These are phyloP conservation scores for Thamnaconus septentrionalis DNA, from an alignment of 2,113 vertebrate species.

Conservation along the genomic window DNA sequence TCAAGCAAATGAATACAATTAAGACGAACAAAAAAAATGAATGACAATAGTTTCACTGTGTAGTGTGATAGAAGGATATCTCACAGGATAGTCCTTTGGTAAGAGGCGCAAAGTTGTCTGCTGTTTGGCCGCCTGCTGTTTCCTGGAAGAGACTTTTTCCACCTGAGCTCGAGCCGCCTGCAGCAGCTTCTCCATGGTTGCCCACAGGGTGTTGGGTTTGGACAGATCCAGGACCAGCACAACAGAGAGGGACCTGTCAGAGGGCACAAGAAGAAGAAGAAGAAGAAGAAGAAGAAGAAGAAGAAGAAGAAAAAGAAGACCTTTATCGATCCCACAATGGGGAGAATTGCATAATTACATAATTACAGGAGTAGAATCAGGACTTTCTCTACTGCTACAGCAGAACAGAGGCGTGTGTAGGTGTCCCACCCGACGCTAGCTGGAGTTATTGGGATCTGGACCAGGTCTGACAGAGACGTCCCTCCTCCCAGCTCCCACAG, in stretches of 20 bases:
- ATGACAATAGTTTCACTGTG: background rate
- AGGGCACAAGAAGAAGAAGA: background rate
- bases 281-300: background rate
- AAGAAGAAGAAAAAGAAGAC: background rate
- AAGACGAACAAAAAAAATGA: too few species aligned
- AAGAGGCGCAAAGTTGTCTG: constrained; percentile 67
- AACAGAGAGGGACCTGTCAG: constrained; percentile 81
- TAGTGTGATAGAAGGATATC: background rate
- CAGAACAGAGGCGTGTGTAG: background rate
- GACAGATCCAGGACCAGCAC: constrained; percentile 92
- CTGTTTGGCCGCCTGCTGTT: constrained; percentile 69
- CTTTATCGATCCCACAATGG: too few species aligned
- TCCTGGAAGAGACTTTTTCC: constrained; percentile 77
- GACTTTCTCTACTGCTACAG: background rate
- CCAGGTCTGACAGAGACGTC: constrained; percentile 87
- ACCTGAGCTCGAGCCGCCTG: constrained; percentile 79
- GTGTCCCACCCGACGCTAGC: constrained; percentile 78
- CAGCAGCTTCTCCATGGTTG: constrained; percentile 86
- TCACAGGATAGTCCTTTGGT: constrained; percentile 90
- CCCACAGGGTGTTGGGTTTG: constrained; percentile 88
- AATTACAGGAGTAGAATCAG: background rate
- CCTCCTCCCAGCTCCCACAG: constrained; percentile 97
- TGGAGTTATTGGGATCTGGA: constrained; percentile 85
- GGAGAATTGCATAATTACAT: background rate
- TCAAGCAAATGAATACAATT: too few species aligned